Evolutionary conservation across 2,888 invertebrate species (phyloP).

Genomic region (Griposia aprilina): DNA sequence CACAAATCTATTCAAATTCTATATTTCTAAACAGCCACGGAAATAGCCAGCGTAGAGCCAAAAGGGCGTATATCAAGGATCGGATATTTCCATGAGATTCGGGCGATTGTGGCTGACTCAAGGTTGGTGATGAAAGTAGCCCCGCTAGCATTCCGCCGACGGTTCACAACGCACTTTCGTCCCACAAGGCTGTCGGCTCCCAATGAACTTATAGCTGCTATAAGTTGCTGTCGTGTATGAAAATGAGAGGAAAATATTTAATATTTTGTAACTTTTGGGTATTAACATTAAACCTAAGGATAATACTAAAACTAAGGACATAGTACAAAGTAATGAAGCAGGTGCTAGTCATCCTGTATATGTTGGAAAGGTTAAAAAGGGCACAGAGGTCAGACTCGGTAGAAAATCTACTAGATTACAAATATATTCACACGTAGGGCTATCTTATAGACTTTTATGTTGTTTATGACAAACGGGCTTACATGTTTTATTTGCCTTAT

Average conservation of each 20-base stretch:
- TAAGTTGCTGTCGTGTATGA: slow-evolving; percentile 48
- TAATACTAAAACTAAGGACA: not conserved
- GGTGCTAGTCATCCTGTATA: slow-evolving; percentile 19
- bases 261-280: not conserved
- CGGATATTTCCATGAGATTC: slow-evolving; percentile 76
- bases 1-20: slow-evolving; percentile 27
- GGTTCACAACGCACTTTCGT: slow-evolving; percentile 81
- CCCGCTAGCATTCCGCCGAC: slow-evolving; percentile 81
- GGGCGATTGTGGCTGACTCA: slow-evolving; percentile 73
- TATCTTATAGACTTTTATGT: slow-evolving; percentile 39
- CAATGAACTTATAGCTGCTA: slow-evolving; percentile 58
- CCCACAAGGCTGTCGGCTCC: slow-evolving; percentile 80
- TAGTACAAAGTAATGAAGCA: not conserved
- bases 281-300: not conserved
- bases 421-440: slow-evolving; percentile 40
- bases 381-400: slow-evolving; percentile 27
- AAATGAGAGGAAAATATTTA: slow-evolving; percentile 55
- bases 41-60: slow-evolving; percentile 39
- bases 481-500: slow-evolving; percentile 49
- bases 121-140: slow-evolving; percentile 80
- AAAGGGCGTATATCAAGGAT: slow-evolving; percentile 68
- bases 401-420: slow-evolving; percentile 39
- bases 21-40: slow-evolving; percentile 57
- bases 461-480: slow-evolving; percentile 54
- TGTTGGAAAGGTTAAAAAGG: slow-evolving; percentile 29